Base-by-base conservation (phyloP, 1,140 invertebrate genomes). In the Dolichoris vasculosae region DNA sequence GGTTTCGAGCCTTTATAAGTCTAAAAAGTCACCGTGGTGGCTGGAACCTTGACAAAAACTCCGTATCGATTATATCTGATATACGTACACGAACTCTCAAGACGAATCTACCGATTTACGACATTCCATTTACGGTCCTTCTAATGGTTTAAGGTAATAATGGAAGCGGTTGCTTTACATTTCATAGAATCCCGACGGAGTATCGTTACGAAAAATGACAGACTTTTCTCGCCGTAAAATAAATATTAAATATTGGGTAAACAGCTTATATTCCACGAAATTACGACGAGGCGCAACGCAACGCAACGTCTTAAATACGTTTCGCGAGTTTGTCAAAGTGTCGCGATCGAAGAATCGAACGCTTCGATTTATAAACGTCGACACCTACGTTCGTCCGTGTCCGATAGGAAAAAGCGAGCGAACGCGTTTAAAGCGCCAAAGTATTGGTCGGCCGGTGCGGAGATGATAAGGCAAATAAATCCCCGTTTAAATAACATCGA, bases 11-110 rank as follows among this genome's bases (percentile, higher is more conserved):
- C 69, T 73, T 73, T n/a, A 2, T 20, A 26, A 23, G 20, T n/a
- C 26, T 8, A 17, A 73, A 73, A 73, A 73, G 40, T 8, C 26
- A 73, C 20, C n/a, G 23, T 32, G 20, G 67, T 43, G 7, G 38
- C 23, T 73, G 69, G 69, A 43, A n/a, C 40, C 38, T 73, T 73
- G 40, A 43, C 69, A 73, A 73, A 73, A 73, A 73, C 32, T 69
- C 35, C 20, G 35, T 69, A 69, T 38, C 11, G 67, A 69, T 38
- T 38, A 69, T 69, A 35, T 1, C 35, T 38, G 67, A 17, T 20
- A 69, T 26, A 4, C 55, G 55, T 59, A 59, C 55, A 20, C 17
- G 15, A 69, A 69, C 15, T 69, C 40, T 38, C 40, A 20, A 69
- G 35, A 38, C 67, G 40, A 69, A 69, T 69, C 17, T 35, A 38